Conservation (phyloP, 2,888 invertebrate species). For the Andrena bucephala region DNA sequence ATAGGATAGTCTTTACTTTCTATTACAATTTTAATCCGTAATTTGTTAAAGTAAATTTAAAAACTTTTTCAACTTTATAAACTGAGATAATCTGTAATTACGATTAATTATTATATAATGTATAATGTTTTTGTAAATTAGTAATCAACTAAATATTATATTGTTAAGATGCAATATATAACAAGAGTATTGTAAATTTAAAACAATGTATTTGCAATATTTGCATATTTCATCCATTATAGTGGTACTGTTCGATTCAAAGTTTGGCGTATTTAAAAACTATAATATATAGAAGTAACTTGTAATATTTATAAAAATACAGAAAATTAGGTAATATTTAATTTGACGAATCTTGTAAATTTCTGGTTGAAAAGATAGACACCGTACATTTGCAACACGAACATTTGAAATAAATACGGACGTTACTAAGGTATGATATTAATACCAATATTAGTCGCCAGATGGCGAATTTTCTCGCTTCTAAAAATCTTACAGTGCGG, state of each 20-base stretch:
- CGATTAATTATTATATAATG: background rate
- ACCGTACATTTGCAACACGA: too few species aligned
- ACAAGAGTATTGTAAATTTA: background rate
- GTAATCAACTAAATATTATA: background rate
- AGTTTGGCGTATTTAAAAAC: background rate
- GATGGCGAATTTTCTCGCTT: constrained; percentile 23
- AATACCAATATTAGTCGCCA: background rate
- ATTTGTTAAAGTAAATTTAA: background rate
- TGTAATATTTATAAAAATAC: background rate
- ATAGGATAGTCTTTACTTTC: too few species aligned
- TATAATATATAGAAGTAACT: background rate
- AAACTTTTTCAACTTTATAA: background rate
- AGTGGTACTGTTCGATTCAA: background rate
- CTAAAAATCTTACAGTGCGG: background rate
- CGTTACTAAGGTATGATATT: background rate
- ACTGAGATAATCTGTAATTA: background rate
- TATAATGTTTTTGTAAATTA: background rate
- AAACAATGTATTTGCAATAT: background rate
- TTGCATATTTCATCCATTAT: background rate
- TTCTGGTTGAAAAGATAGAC: too few species aligned
- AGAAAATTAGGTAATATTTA: background rate
- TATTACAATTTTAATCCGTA: background rate
- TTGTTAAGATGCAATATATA: background rate
- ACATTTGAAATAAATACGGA: background rate
- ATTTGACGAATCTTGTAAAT: background rate